These are phyloP conservation scores for Heteromormyrus szaboi DNA, from an alignment of 2,797 vertebrate genomes.

Conservation along the genomic window DNA sequence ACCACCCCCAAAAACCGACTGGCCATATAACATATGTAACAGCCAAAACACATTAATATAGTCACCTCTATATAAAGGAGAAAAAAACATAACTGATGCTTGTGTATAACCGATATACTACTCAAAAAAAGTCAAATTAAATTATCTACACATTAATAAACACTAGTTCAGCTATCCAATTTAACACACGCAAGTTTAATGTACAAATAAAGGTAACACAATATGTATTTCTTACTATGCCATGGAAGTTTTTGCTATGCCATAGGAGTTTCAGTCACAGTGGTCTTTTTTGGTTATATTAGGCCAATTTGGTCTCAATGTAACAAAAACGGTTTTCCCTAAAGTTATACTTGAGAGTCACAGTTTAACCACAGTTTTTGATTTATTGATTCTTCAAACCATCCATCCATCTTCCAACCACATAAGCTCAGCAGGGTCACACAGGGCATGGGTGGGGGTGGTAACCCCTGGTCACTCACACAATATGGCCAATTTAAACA, in stretches of 20 bases:
- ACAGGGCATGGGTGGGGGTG: background rate
- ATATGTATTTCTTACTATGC: background rate
- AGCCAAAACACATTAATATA: background rate
- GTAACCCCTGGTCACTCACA: background rate
- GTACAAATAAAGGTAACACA: background rate
- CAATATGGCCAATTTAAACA: background rate
- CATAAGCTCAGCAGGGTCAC: background rate
- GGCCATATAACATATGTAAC: background rate
- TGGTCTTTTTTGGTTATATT: background rate
- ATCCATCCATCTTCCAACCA: background rate
- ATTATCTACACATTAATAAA: background rate
- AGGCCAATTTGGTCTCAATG: background rate
- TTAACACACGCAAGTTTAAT: background rate
- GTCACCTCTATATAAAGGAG: background rate
- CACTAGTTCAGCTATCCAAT: background rate
- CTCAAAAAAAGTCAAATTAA: background rate
- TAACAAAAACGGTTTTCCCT: background rate
- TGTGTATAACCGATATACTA: background rate
- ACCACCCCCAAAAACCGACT: background rate
- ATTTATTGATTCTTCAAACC: background rate
- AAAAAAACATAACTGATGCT: background rate
- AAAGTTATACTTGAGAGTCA: background rate
- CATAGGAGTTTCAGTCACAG: background rate
- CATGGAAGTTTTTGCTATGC: background rate
- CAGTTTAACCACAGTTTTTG: background rate